Percentiles rank a stretch among this genome's conserved stretches.
These are phyloP conservation scores for Plebejus argus DNA, from an alignment of 2,888 invertebrate genomes.

Conservation along the genomic window DNA sequence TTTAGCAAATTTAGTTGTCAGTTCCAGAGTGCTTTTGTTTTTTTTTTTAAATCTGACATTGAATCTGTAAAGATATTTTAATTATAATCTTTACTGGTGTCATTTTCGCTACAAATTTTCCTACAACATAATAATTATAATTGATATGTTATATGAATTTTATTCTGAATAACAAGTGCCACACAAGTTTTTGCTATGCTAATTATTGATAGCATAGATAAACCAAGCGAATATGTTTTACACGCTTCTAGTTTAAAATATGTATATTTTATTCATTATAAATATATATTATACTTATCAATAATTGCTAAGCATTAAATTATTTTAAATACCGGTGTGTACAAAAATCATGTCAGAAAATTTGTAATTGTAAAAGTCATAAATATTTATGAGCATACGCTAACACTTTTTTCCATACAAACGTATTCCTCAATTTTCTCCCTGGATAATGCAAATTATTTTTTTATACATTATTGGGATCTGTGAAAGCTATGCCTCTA, in stretches of 20 bases:
- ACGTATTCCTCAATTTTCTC: too few relatives aligned
- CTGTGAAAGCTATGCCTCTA: too few relatives aligned
- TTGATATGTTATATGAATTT: not conserved
- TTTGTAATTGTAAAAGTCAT: not conserved
- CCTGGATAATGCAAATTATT: too few relatives aligned
- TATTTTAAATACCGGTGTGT: not conserved
- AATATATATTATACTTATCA: not conserved
- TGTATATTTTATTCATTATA: not conserved
- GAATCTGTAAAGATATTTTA: not conserved
- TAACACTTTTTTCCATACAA: too few relatives aligned
- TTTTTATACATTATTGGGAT: too few relatives aligned
- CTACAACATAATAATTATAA: not conserved
- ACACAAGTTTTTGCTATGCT: conserved; percentile 1
- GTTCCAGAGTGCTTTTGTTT: too few relatives aligned
- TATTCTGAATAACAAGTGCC: not conserved
- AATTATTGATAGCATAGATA: conserved; percentile 16
- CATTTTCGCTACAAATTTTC: not conserved
- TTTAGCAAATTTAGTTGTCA: too few relatives aligned
- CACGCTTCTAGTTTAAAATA: not conserved
- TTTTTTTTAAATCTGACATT: not conserved
- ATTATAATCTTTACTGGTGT: not conserved
- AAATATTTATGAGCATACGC: too few relatives aligned
- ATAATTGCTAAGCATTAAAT: not conserved
- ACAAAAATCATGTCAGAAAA: not conserved
- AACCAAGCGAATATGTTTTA: not conserved